A percentile compares a stretch with the other conserved stretches of the same genome.
Evolutionary conservation across 2,113 vertebrate genomes (phyloP).

Genomic region (Ancistrus triradiatus): DNA sequence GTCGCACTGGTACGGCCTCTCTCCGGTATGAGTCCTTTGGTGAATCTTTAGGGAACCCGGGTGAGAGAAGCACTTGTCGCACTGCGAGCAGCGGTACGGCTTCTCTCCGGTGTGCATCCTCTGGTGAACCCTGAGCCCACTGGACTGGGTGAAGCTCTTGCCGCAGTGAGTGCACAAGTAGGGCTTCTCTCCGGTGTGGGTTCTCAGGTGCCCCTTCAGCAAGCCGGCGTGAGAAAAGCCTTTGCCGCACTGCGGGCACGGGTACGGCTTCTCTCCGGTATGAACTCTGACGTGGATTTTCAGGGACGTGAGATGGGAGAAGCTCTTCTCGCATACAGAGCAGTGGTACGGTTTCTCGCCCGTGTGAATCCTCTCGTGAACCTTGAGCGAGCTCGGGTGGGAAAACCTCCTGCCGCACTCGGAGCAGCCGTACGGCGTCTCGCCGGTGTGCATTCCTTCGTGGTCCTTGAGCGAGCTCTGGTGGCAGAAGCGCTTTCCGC

Average conservation of each 20-base stretch:
- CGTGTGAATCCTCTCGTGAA: constrained; percentile 28
- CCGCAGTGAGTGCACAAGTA: constrained; percentile 14
- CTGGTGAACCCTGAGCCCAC: constrained; percentile 22
- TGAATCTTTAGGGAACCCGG: constrained; percentile 28
- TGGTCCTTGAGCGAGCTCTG: constrained; percentile 27
- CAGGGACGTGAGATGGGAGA: constrained; percentile 22
- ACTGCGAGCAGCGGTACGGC: constrained; percentile 19
- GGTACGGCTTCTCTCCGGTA: constrained; percentile 24
- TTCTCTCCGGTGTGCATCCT: constrained; percentile 30
- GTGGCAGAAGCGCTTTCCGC: constrained; percentile 16
- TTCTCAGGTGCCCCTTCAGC: constrained; percentile 18
- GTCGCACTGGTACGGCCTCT: constrained; percentile 15
- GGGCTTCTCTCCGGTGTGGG: constrained; percentile 27
- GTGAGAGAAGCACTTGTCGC: constrained; percentile 24
- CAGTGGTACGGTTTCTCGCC: constrained; percentile 31
- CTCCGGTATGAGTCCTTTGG: constrained; percentile 19
- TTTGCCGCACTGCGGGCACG: constrained; percentile 17
- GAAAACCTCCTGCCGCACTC: constrained; percentile 29
- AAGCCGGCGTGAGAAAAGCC: constrained; percentile 18
- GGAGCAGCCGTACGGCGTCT: constrained; percentile 11
- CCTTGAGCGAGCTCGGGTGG: constrained; percentile 22
- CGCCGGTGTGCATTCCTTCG: constrained; percentile 11
- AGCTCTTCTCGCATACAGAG: constrained; percentile 15
- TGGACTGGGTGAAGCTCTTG: constrained; percentile 24
- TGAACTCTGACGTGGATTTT: constrained; percentile 20